A percentile compares a stretch with the other conserved stretches of the same genome.
Evolutionary conservation across 2,888 invertebrate genomes (phyloP).

Genomic region (Polydrusus cervinus): DNA sequence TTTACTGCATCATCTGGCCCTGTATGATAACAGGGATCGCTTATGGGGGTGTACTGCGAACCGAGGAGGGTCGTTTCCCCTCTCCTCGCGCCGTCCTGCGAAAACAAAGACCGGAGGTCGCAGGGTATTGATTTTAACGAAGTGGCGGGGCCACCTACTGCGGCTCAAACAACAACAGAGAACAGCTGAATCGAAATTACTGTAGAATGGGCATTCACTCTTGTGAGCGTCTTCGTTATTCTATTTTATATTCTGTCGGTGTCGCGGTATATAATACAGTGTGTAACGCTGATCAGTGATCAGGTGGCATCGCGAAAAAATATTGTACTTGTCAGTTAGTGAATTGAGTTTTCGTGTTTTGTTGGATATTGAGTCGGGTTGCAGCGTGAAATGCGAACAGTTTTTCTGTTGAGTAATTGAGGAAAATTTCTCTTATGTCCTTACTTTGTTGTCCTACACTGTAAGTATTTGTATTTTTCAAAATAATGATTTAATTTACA

Average conservation of each 20-base stretch:
- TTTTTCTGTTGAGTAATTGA: constrained; percentile 3
- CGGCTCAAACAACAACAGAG: constrained; percentile 50
- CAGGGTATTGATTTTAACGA: constrained; percentile 43
- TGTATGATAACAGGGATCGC: constrained; percentile 15
- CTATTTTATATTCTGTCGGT: constrained; percentile 34
- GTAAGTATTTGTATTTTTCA: constrained; percentile 31
- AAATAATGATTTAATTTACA: too few relatives aligned
- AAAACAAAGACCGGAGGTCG: constrained; percentile 34
- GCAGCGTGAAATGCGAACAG: constrained; percentile 20
- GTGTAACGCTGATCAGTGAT: not conserved
- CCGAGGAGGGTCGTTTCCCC: constrained; percentile 10
- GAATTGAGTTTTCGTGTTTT: not conserved
- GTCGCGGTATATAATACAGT: not conserved
- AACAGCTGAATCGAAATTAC: constrained; percentile 44
- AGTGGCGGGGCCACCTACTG: constrained; percentile 31
- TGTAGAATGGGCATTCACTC: constrained; percentile 34
- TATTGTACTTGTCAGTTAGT: not conserved
- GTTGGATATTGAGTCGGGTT: not conserved
- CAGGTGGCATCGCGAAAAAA: not conserved
- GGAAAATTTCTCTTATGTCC: constrained; percentile 35
- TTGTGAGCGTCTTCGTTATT: constrained; percentile 29
- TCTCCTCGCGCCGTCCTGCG: constrained; percentile 7
- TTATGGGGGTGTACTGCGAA: not conserved
- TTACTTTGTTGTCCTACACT: constrained; percentile 47
- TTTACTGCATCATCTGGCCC: too few relatives aligned